Conservation (phyloP, 2,113 vertebrate species). For the Gobius niger region DNA sequence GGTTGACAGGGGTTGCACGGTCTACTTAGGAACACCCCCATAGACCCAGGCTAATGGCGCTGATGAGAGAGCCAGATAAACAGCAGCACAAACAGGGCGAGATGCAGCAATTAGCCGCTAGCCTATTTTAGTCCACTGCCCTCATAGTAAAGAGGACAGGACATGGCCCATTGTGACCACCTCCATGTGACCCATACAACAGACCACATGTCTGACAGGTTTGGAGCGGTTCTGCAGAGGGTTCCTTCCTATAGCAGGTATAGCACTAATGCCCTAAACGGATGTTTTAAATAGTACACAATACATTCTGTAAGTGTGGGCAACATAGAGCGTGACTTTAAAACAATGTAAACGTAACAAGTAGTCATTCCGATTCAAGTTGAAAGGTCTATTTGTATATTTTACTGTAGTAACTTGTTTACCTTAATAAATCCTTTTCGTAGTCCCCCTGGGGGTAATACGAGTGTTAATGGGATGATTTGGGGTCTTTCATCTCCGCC, state of each 20-base stretch:
- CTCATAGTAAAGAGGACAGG: constrained; percentile 57
- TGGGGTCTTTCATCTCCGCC: no score
- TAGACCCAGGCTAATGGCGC: constrained; percentile 53
- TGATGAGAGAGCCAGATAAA: constrained; percentile 72
- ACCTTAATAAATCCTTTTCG: no score
- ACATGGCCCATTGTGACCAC: constrained; percentile 50
- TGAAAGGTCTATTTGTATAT: no score
- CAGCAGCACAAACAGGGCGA: constrained; percentile 54
- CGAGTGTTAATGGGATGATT: no score
- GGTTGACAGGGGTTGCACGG: constrained; percentile 35
- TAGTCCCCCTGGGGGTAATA: no score
- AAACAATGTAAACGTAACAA: no score
- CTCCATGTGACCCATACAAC: constrained; percentile 32
- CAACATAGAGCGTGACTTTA: no score
- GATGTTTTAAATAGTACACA: no score
- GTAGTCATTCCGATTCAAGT: no score
- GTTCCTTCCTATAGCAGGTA: background rate
- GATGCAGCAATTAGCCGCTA: constrained; percentile 50
- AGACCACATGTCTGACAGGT: constrained; percentile 18
- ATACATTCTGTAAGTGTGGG: no score
- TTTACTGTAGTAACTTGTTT: no score
- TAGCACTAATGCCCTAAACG: background rate
- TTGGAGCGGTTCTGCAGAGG: constrained; percentile 1
- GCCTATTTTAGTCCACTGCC: constrained; percentile 61
- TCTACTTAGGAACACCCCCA: constrained; percentile 53